Evolutionary conservation across 2,113 vertebrate species (phyloP).

Genomic region (Phaetusa simplex): DNA sequence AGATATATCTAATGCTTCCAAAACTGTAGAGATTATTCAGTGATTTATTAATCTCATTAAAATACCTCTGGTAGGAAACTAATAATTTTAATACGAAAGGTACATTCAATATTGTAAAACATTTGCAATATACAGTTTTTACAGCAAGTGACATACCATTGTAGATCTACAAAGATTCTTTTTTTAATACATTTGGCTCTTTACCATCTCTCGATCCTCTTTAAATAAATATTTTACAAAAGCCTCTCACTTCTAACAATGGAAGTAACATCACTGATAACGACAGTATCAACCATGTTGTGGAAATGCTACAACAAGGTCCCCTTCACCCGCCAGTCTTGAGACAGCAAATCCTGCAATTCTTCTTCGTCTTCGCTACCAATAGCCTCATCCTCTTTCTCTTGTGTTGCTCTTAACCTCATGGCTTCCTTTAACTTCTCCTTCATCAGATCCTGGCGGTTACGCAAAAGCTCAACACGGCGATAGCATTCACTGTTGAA

Average conservation of each 20-base stretch:
- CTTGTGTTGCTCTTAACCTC: conserved; percentile 55
- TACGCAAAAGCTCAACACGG: conserved; percentile 87
- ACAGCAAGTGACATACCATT: conserved; percentile 20
- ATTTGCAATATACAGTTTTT: conserved; percentile 65
- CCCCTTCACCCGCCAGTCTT: conserved; percentile 96
- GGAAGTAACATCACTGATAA: background rate
- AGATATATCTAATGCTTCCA: background rate
- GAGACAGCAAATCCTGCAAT: conserved; percentile 85
- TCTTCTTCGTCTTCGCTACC: conserved; percentile 87
- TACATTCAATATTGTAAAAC: conserved; percentile 52
- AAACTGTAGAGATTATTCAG: background rate
- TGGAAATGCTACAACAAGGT: conserved; percentile 80
- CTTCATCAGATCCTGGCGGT: conserved; percentile 85
- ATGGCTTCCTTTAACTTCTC: conserved; percentile 70
- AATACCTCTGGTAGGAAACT: conserved; percentile 23
- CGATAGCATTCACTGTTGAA: conserved; percentile 83
- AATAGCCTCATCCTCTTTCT: conserved; percentile 71
- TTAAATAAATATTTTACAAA: conserved; percentile 56
- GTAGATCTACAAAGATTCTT: background rate
- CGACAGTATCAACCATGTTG: background rate
- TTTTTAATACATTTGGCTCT: background rate
- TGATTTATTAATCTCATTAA: background rate
- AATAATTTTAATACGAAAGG: conserved; percentile 54
- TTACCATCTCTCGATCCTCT: background rate
- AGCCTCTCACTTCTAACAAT: background rate